Conservation (phyloP, 2,113 vertebrate genomes). For the Cathartes aura region DNA sequence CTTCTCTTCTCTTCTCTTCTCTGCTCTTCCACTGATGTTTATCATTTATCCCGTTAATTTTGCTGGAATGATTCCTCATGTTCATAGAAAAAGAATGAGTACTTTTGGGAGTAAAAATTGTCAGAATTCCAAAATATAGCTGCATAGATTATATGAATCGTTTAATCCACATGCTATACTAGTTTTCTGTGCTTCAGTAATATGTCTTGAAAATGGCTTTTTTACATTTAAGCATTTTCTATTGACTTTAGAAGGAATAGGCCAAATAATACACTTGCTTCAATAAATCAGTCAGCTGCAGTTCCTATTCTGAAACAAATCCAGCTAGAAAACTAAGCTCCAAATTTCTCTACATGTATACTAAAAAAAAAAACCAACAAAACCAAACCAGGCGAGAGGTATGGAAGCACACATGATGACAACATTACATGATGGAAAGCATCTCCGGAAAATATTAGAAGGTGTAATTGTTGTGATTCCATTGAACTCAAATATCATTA, state of each 20-base stretch:
- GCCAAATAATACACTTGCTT: background rate
- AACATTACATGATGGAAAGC: background rate
- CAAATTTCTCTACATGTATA: background rate
- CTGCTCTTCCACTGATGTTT: background rate
- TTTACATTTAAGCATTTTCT: background rate
- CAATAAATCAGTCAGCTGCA: background rate
- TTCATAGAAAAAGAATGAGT: background rate
- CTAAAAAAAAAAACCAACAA: background rate
- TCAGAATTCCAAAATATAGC: background rate
- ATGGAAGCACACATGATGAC: background rate
- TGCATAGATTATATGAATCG: background rate
- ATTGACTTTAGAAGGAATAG: background rate
- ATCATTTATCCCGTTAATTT: background rate
- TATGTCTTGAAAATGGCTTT: background rate
- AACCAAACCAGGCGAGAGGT: background rate
- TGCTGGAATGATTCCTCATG: background rate
- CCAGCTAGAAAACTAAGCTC: background rate
- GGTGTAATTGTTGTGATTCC: background rate
- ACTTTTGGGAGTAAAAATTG: background rate
- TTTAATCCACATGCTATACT: background rate
- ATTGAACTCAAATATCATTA: background rate
- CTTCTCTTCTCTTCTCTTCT: no score
- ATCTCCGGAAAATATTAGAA: background rate
- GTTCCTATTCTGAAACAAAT: background rate
- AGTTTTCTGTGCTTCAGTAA: background rate